These are phyloP conservation scores for Toxotes chatareus DNA, from an alignment of 2,113 vertebrate species.

Conservation along the genomic window DNA sequence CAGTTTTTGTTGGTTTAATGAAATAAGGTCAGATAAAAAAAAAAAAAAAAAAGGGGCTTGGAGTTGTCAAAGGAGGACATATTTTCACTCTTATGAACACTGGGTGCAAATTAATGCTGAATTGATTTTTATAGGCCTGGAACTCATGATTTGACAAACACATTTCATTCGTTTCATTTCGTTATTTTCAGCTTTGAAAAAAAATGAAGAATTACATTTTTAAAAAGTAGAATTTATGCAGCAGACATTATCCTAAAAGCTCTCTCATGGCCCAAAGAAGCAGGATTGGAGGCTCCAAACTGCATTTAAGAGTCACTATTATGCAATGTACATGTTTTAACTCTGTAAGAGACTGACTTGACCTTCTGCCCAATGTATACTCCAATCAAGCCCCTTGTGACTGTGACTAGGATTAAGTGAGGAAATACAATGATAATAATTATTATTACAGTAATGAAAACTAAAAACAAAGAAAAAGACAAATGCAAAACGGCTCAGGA, in stretches of 20 bases:
- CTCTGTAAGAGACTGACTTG: background rate
- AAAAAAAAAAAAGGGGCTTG: background rate
- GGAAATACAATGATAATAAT: background rate
- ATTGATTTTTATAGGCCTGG: background rate
- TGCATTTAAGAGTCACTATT: constrained; percentile 1
- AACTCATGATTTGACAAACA: background rate
- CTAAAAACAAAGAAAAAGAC: background rate
- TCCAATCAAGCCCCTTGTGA: background rate
- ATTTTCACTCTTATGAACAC: constrained; percentile 16
- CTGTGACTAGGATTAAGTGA: background rate
- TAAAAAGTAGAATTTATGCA: background rate
- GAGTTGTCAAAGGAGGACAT: constrained; percentile 18
- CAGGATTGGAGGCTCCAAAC: background rate
- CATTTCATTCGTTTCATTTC: background rate
- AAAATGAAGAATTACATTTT: background rate
- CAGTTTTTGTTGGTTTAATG: background rate
- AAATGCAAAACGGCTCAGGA: background rate
- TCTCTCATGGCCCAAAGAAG: too few relatives aligned
- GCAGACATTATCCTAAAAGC: background rate
- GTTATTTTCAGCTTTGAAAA: background rate
- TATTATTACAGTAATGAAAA: background rate
- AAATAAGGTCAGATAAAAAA: constrained; percentile 28
- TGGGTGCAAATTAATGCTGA: background rate
- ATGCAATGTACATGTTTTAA: background rate
- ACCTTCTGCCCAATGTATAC: background rate